Percentiles rank a stretch among this genome's conserved stretches.
Conservation (phyloP, 2,797 vertebrate genomes). For the Lophura swinhoii region DNA sequence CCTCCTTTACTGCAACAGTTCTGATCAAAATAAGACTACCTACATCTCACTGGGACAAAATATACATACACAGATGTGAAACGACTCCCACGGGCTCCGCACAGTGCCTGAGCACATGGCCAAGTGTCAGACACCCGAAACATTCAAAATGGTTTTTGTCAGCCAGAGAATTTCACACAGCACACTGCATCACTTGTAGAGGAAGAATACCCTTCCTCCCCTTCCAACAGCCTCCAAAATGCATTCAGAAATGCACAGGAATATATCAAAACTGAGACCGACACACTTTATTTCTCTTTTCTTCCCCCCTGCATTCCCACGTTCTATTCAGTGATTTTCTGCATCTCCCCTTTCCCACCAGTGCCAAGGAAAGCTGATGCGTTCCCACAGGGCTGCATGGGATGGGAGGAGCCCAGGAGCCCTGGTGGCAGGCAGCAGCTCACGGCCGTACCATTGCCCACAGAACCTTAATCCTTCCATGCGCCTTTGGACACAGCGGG, state of each 20-base stretch:
- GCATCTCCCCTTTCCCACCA: not conserved
- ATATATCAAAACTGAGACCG: not conserved
- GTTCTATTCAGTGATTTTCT: not conserved
- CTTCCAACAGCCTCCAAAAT: slow-evolving; percentile 3
- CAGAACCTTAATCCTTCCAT: not conserved
- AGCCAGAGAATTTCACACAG: slow-evolving; percentile 34
- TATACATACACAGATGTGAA: slow-evolving; percentile 73
- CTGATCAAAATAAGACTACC: slow-evolving; percentile 74
- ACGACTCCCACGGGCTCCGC: slow-evolving; percentile 35
- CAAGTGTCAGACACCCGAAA: slow-evolving; percentile 51
- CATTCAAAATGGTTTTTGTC: slow-evolving; percentile 48
- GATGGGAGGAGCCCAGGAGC: not conserved
- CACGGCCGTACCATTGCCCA: not conserved
- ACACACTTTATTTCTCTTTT: not conserved
- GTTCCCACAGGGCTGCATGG: not conserved
- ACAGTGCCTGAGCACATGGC: slow-evolving; percentile 45
- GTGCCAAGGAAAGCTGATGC: not conserved
- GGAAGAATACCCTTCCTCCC: slow-evolving; percentile 7
- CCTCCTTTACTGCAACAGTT: slow-evolving; percentile 60
- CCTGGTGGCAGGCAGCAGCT: not conserved
- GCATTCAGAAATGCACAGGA: not conserved
- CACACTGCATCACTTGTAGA: slow-evolving; percentile 38
- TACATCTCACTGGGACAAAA: slow-evolving; percentile 78
- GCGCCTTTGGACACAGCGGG: not conserved
- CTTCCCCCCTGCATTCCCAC: not conserved